Evolutionary conservation across 2,797 vertebrate genomes (phyloP).

Genomic region (Thunnus albacares): DNA sequence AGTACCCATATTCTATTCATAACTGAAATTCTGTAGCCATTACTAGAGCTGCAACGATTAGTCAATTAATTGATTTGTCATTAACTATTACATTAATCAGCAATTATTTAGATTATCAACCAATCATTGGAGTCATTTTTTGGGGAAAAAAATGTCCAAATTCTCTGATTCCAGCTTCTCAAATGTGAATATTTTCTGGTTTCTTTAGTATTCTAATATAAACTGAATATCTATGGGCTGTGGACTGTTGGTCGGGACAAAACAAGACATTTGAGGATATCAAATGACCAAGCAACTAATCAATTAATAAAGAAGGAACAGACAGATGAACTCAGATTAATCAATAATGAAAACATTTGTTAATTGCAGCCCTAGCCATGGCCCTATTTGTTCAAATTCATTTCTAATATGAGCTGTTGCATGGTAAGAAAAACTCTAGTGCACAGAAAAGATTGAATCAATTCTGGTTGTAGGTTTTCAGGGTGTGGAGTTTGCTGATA

Average conservation of each 20-base stretch:
- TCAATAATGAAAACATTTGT: too few relatives aligned
- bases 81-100: too few relatives aligned
- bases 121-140: too few relatives aligned
- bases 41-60: too few relatives aligned
- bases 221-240: not conserved
- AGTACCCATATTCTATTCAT: not conserved
- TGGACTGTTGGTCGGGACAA: not conserved
- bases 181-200: not conserved
- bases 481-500: not conserved
- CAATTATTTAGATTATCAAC: too few relatives aligned
- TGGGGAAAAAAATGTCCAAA: not conserved
- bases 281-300: too few relatives aligned
- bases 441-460: too few relatives aligned
- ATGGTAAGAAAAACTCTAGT: not conserved
- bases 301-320: too few relatives aligned
- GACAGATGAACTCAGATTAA: too few relatives aligned
- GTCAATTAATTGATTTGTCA: too few relatives aligned
- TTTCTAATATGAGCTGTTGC: not conserved
- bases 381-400: not conserved
- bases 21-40: not conserved
- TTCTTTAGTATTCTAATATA: too few relatives aligned
- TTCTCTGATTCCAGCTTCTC: not conserved
- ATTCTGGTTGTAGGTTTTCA: not conserved
- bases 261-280: not conserved
- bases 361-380: too few relatives aligned